phyloP scores from a whole-genome alignment of 2,888 invertebrate genomes.

The Chrysodeixis includens region DNA sequence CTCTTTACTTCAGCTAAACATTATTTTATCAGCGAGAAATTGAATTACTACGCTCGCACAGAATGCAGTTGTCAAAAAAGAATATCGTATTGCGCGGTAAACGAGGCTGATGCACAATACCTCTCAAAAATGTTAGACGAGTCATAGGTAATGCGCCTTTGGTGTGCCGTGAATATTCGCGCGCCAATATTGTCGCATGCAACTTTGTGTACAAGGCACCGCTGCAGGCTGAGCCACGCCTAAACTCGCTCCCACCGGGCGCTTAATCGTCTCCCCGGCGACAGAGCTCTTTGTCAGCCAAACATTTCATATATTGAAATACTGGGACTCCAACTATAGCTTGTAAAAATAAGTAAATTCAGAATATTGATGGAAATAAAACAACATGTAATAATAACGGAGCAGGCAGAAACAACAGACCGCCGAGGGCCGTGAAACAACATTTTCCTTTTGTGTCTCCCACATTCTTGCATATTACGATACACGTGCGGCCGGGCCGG shows the following conservation, averaged over 20 bases:
- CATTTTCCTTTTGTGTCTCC: conserved; percentile 1
- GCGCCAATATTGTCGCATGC: background rate
- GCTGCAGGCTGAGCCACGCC: background rate
- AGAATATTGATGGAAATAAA: conserved; percentile 3
- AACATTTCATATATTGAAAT: background rate
- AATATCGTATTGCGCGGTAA: conserved; percentile 4
- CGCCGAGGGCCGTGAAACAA: background rate
- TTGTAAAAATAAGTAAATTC: background rate
- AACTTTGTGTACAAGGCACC: background rate
- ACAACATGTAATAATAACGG: background rate
- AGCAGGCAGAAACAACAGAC: background rate
- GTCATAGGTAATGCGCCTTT: background rate
- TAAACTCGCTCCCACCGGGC: background rate
- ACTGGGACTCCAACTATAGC: background rate
- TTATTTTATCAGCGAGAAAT: background rate
- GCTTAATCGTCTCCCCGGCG: background rate
- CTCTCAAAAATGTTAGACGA: background rate
- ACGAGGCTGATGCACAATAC: background rate
- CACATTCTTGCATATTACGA: conserved; percentile 3
- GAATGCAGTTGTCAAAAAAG: background rate
- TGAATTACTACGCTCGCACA: conserved; percentile 1
- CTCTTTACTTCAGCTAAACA: background rate
- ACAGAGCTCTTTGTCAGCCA: background rate
- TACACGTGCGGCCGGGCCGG: background rate
- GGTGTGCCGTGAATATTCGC: background rate